Evolutionary conservation across 2,797 vertebrate genomes (phyloP).

Genomic region (Gadopsis marmoratus): DNA sequence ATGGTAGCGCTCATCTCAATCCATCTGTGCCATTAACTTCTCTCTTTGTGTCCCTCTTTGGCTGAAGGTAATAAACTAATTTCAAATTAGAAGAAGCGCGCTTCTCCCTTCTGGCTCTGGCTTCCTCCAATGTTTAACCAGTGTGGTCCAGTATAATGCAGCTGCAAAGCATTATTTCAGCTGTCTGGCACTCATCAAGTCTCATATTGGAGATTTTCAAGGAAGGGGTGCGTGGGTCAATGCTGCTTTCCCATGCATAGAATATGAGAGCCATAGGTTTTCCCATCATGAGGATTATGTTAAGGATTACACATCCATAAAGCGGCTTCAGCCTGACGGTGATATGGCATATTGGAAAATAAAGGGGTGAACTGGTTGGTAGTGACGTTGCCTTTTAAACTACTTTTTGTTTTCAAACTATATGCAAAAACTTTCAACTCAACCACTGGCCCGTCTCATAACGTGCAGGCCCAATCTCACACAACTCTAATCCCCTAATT

Average conservation of each 20-base stretch:
- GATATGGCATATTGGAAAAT: neutral
- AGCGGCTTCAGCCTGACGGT: neutral
- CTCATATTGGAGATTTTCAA: slow-evolving; percentile 11
- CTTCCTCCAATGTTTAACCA: slow-evolving; percentile 25
- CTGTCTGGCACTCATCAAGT: slow-evolving; percentile 6
- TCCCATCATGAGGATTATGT: slow-evolving; percentile 9
- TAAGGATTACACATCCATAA: neutral
- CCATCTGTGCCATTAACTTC: slow-evolving; percentile 71
- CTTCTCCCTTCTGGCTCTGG: slow-evolving; percentile 6
- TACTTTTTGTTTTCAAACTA: neutral
- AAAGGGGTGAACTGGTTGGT: neutral
- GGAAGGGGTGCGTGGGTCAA: slow-evolving; percentile 20
- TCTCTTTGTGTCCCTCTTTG: slow-evolving; percentile 47
- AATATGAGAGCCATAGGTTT: slow-evolving; percentile 22
- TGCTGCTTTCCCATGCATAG: slow-evolving; percentile 27
- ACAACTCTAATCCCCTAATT: neutral
- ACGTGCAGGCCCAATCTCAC: neutral
- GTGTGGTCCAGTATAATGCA: slow-evolving; percentile 7
- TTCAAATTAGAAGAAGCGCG: slow-evolving; percentile 21
- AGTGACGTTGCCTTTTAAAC: neutral
- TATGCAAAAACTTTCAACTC: neutral
- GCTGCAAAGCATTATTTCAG: slow-evolving; percentile 26
- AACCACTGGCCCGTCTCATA: neutral
- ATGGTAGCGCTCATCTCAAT: slow-evolving; percentile 71
- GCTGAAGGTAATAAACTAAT: slow-evolving; percentile 53